Evolutionary conservation across 2,113 vertebrate genomes (phyloP), one percentile per base, ranked within the genome.

Genomic region (Corapipo altera): DNA sequence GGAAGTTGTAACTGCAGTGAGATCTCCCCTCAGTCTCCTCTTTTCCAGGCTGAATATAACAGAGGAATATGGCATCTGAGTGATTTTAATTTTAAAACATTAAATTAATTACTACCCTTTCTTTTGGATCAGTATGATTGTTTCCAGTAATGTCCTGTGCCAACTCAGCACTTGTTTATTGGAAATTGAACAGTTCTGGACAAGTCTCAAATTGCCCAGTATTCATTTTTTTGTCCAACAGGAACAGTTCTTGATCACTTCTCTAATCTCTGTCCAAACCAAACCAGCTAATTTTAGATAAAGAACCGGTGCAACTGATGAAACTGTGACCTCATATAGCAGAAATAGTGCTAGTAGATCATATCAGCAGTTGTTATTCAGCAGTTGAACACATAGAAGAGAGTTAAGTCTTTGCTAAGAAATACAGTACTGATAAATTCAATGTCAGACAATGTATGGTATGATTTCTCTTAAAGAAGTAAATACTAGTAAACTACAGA

Each of bases 181-280:
- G 80, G 92, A 90, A 95, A 85, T 46, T 33, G 70, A 96, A 75
- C 58, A 66, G 86, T 74, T 94, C 77, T 96, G 77, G 52, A 86
- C 6, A 4, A 64, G 41, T 30, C 27, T 26, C 71, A 81, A 10
- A 49, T 94, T 80, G 51, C 70, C 85, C 81, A 16, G 41, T 79
- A 54, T 49, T 95, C 19, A 62, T 61, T 93, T 93, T 93, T 89
- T 75, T 54, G 69, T 88, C 48, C 51, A 57, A 37, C 14, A 57
- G 87, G 66, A 93, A 69, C 27, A 41, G 18, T 41, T 85, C 62
- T 72, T 92, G 59, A 55, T 81, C 48, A 43, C 26, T 62, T 95
- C 66, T 95, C 44, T 95, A 69, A 88, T 89, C 37, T 79, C 27
- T 65, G 12, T 93, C 92, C 46, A 94, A 96, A 88, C 35, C 41